Percentiles rank a stretch among this genome's conserved stretches.
phyloP scores from a whole-genome alignment of 2,797 vertebrate species.

The Sebastes hubbsi region DNA sequence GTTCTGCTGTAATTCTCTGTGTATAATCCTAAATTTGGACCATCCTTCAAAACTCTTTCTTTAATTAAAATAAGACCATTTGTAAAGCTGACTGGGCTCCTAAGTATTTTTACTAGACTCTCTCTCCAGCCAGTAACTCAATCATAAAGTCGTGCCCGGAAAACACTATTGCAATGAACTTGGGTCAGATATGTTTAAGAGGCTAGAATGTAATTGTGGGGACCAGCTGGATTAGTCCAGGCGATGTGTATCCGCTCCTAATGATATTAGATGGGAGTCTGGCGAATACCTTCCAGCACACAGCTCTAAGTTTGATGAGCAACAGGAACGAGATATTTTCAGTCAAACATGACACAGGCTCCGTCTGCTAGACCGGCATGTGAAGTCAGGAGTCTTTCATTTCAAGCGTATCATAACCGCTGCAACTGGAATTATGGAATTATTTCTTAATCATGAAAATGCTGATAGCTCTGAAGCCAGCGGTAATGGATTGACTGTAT shows the following conservation, averaged over 20 bases:
- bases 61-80: conserved; percentile 3
- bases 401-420: conserved; percentile 34
- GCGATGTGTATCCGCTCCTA: conserved; percentile 73
- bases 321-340: conserved; percentile 38
- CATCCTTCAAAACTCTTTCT: not conserved
- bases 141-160: conserved; percentile 46
- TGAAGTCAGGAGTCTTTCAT: conserved; percentile 44
- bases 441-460: conserved; percentile 11
- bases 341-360: conserved; percentile 19
- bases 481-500: conserved; percentile 4
- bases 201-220: conserved; percentile 75
- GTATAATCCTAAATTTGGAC: not conserved
- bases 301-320: conserved; percentile 55
- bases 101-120: conserved; percentile 31
- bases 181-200: conserved; percentile 59
- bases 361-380: conserved; percentile 3
- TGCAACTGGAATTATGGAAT: not conserved
- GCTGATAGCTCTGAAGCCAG: not conserved
- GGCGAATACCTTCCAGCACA: conserved; percentile 73
- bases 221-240: conserved; percentile 74
- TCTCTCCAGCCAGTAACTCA: conserved; percentile 33
- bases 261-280: conserved; percentile 81
- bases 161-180: conserved; percentile 54
- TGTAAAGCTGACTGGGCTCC: not conserved
- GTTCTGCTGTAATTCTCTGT: not conserved